These are phyloP conservation scores for Oncorhynchus keta DNA, from an alignment of 2,113 vertebrate species.

Conservation along the genomic window DNA sequence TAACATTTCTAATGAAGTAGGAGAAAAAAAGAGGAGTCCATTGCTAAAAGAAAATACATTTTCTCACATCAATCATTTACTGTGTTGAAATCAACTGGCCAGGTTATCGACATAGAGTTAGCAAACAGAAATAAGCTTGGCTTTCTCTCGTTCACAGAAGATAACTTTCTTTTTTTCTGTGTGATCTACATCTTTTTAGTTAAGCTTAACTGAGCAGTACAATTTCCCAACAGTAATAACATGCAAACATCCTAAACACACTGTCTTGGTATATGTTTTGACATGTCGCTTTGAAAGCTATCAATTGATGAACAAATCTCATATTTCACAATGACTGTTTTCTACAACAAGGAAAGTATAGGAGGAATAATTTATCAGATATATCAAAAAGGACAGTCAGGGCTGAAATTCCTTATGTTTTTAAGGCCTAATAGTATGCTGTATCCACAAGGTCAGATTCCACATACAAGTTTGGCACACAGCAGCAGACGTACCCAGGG, in stretches of 20 bases:
- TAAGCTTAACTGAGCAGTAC: neutral
- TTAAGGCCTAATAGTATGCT: slow-evolving; percentile 2
- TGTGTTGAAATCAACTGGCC: too few species aligned
- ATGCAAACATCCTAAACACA: neutral
- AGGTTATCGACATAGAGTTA: too few species aligned
- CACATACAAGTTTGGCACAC: neutral
- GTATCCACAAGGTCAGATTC: neutral
- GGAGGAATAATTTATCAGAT: neutral
- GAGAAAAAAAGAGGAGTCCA: slow-evolving; percentile 23
- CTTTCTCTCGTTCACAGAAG: slow-evolving; percentile 10
- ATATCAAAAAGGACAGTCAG: slow-evolving; percentile 1
- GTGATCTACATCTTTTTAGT: too few species aligned
- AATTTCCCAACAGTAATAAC: slow-evolving; percentile 4
- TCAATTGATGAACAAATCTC: neutral
- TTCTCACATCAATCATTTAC: too few species aligned
- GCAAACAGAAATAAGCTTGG: neutral
- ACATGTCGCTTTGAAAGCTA: too few species aligned
- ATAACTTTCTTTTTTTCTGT: slow-evolving; percentile 23
- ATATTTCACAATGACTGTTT: neutral
- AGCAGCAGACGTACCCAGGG: neutral
- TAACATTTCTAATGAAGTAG: neutral
- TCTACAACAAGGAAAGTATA: neutral
- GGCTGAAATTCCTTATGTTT: neutral
- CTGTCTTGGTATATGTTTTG: too few species aligned
- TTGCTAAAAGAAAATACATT: too few species aligned